Evolutionary conservation across 2,113 vertebrate species (phyloP), one percentile per base, ranked within the genome.

Genomic region (Oxyura jamaicensis): DNA sequence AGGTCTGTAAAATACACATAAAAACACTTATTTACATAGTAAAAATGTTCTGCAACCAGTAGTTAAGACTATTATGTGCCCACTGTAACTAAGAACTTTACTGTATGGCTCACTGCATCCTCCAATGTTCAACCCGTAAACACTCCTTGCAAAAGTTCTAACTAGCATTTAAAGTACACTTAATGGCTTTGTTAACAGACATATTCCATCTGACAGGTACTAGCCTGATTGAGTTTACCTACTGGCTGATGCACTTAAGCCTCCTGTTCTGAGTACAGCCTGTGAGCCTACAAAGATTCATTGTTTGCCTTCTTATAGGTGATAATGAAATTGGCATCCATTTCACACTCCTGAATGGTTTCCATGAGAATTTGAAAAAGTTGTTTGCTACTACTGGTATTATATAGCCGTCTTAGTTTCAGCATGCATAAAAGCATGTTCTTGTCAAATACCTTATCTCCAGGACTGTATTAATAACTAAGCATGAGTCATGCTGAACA

Each of bases 381-480:
- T 83, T 75, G 69, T 95, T 91, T 97, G 83, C 94, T 95, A 83
- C 90, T 93, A 31, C 26, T 76, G 18, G 89, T 95, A 91, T 97
- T 96, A 96, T 91, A 92, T 95, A 96, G 94, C 93, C 8, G 5
- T 80, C 92, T 93, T 20, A 53, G 84, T 96, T 97, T 95, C 72
- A 60, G 83, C 93, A 96, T 62, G 91, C 80, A 85, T 75, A 94
- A 90, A 95, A 81, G 42, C 48, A 95, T 88, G 78, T 85, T 95
- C 82, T 90, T 97, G 90, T 92, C 91, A 97, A 97, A 97, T 94
- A 88, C 69, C 48, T 98, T 96, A 96, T 97, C 95, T 97, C 76
- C 87, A 67, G n/a, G 48, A 86, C 72, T 96, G 78, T 79, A 93
- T 96, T 97, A 95, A 91, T 91, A 66, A 46, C 72, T 80, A 92